phyloP scores from a whole-genome alignment of 2,888 invertebrate genomes.

The Elysia crispata region DNA sequence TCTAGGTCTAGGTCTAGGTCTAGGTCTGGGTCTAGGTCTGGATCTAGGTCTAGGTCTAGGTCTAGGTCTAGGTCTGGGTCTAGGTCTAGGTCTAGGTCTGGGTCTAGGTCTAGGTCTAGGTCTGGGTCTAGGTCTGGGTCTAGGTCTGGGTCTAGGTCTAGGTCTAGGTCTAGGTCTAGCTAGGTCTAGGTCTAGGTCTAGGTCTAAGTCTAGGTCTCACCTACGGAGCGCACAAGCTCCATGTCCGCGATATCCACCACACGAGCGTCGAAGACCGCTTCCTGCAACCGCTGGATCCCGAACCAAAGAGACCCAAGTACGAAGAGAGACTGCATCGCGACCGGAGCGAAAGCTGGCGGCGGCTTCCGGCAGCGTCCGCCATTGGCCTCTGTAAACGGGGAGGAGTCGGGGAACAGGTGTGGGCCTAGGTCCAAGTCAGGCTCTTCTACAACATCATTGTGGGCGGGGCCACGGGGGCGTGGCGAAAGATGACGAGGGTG shows the following conservation, averaged over 20 bases:
- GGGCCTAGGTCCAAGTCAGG: slow-evolving; percentile 38
- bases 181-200: too few species aligned
- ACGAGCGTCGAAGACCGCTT: slow-evolving; percentile 54
- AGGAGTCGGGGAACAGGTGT: slow-evolving; percentile 41
- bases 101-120: too few species aligned
- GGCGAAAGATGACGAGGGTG: background rate
- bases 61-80: too few species aligned
- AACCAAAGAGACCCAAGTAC: slow-evolving; percentile 58
- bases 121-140: too few species aligned
- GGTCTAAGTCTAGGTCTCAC: slow-evolving; percentile 10
- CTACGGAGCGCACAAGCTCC: slow-evolving; percentile 25
- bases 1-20: too few species aligned
- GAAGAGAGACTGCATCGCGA: slow-evolving; percentile 53
- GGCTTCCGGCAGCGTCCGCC: slow-evolving; percentile 45
- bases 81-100: too few species aligned
- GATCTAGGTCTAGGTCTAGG: too few species aligned
- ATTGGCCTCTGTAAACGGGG: slow-evolving; percentile 53
- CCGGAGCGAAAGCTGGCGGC: slow-evolving; percentile 51
- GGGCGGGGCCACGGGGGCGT: background rate
- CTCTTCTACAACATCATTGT: slow-evolving; percentile 26
- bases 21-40: too few species aligned
- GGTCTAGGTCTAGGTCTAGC: too few species aligned
- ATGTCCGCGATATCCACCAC: slow-evolving; percentile 49
- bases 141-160: too few species aligned
- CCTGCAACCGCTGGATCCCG: slow-evolving; percentile 55